These are phyloP conservation scores for Dendroctonus valens DNA, from an alignment of 1,140 invertebrate species.

Conservation along the genomic window DNA sequence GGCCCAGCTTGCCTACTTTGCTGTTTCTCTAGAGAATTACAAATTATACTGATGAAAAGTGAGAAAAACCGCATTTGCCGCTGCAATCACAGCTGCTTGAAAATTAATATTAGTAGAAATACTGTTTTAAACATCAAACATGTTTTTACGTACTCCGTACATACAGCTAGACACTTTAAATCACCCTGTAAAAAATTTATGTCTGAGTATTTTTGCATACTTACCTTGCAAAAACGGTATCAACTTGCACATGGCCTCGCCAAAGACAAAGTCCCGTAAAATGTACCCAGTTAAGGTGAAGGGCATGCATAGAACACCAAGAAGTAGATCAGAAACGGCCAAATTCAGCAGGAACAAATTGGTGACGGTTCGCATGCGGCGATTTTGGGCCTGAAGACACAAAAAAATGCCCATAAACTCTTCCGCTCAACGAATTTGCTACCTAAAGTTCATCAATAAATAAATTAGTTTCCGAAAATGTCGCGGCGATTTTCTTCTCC, in stretches of 20 bases:
- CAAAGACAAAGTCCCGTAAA: constrained; percentile 63
- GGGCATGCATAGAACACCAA: constrained; percentile 64
- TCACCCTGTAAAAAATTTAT: no score
- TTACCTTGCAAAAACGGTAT: constrained; percentile 65
- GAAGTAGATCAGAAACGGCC: constrained; percentile 59
- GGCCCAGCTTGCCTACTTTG: no score
- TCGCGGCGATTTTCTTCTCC: background rate
- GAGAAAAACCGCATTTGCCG: no score
- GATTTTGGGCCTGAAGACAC: constrained; percentile 54
- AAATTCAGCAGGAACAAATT: constrained; percentile 65
- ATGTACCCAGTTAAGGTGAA: constrained; percentile 63
- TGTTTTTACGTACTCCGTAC: no score
- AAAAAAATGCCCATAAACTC: background rate
- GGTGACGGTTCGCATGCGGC: constrained; percentile 65
- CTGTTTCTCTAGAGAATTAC: no score
- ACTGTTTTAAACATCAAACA: no score
- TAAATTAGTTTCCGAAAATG: background rate
- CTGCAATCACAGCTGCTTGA: no score
- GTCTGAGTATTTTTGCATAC: constrained; percentile 15
- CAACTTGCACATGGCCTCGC: constrained; percentile 60
- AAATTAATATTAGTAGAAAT: no score
- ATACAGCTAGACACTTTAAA: no score
- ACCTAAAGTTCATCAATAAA: background rate
- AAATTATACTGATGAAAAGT: no score
- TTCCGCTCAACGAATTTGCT: background rate